These are phyloP conservation scores for Meloidogyne floridensis DNA, from an alignment of 1,140 invertebrate genomes.

Conservation along the genomic window DNA sequence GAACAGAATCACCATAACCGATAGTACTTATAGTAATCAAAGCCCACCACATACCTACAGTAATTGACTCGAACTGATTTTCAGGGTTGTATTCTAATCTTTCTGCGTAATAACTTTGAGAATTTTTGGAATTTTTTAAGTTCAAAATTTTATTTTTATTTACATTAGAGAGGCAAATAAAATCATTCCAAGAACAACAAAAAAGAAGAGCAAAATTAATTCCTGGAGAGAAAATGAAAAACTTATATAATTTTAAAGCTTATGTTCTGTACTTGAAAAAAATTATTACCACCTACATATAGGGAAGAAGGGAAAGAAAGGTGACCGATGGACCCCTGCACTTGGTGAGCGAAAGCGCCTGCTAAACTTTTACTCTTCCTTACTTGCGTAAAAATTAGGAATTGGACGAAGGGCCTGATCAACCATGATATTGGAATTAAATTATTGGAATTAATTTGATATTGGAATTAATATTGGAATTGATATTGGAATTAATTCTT, in stretches of 20 bases:
- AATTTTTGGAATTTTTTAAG: constrained; percentile 70
- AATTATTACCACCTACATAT: no score
- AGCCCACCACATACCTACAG: constrained; percentile 70
- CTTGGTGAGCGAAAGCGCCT: no score
- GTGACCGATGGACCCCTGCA: no score
- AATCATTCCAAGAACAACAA: constrained; percentile 74
- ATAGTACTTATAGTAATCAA: constrained; percentile 71
- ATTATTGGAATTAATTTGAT: no score
- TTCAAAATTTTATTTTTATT: constrained; percentile 95
- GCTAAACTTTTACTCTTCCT: no score
- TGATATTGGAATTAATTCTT: no score
- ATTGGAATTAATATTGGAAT: no score
- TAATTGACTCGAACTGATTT: constrained; percentile 61
- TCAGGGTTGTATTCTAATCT: constrained; percentile 71
- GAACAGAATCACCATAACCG: constrained; percentile 76
- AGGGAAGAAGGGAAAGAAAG: no score
- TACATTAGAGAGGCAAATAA: constrained; percentile 96
- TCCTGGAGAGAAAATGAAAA: constrained; percentile 77
- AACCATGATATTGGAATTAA: no score
- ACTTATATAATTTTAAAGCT: background rate
- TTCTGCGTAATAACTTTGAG: constrained; percentile 80
- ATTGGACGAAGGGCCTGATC: no score
- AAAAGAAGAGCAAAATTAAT: constrained; percentile 86
- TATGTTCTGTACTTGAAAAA: no score
- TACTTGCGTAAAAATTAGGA: no score